These are phyloP conservation scores for Plebejus argus DNA, from an alignment of 2,888 invertebrate species.

Conservation along the genomic window DNA sequence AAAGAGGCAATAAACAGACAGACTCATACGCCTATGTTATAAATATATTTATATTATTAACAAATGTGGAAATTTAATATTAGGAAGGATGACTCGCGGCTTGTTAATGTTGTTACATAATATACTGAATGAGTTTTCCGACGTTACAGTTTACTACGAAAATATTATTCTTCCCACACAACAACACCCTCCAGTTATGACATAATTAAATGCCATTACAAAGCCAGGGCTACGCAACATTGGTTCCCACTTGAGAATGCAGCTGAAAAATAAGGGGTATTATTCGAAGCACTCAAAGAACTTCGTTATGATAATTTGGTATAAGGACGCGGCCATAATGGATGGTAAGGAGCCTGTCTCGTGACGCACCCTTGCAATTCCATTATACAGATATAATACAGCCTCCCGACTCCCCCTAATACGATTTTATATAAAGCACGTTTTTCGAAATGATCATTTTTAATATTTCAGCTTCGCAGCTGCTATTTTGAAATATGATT, in stretches of 20 bases:
- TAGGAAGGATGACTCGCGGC: too few species aligned
- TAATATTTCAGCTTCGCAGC: conserved; percentile 24
- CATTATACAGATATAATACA: conserved; percentile 61
- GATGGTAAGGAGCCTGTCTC: conserved; percentile 68
- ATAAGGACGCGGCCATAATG: conserved; percentile 66
- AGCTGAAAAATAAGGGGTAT: conserved; percentile 25
- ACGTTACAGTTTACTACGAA: neutral
- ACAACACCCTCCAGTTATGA: neutral
- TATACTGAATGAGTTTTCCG: neutral
- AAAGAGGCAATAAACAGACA: too few species aligned
- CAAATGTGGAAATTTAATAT: too few species aligned
- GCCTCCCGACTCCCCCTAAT: conserved; percentile 56
- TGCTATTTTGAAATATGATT: conserved; percentile 8
- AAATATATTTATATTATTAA: too few species aligned
- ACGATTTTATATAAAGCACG: conserved; percentile 35
- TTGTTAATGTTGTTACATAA: neutral
- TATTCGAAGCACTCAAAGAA: conserved; percentile 31
- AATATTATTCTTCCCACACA: neutral
- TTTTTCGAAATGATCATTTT: conserved; percentile 28
- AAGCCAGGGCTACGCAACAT: conserved; percentile 16
- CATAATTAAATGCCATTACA: conserved; percentile 7
- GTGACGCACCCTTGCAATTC: conserved; percentile 77
- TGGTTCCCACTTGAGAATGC: conserved; percentile 16
- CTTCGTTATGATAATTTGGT: conserved; percentile 46
- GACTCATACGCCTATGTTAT: too few species aligned